Evolutionary conservation across 2,888 invertebrate species (phyloP).

Genomic region (Brenthis ino): DNA sequence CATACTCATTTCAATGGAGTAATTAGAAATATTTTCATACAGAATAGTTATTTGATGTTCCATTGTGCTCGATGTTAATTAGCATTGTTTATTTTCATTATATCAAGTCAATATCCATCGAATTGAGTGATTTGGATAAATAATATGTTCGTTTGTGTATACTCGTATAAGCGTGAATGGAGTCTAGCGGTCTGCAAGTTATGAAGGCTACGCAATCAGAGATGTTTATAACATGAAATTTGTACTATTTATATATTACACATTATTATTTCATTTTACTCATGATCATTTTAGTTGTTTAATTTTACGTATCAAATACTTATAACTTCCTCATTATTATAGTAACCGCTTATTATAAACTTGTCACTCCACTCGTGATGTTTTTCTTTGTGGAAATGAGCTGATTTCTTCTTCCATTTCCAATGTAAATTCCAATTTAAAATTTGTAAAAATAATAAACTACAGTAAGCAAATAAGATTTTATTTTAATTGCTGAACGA

Average conservation of each 20-base stretch:
- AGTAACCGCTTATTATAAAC: no score
- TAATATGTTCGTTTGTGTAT: slow-evolving; percentile 7
- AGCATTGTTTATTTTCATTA: slow-evolving; percentile 18
- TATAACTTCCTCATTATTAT: no score
- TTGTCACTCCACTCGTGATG: no score
- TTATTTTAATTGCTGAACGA: no score
- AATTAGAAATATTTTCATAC: slow-evolving; percentile 15
- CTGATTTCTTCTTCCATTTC: no score
- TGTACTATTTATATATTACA: neutral
- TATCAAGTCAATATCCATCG: slow-evolving; percentile 17
- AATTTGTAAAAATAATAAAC: no score
- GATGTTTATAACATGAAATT: neutral
- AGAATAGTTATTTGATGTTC: slow-evolving; percentile 13
- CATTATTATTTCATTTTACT: neutral
- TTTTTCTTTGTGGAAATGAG: no score
- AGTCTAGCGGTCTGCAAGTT: neutral
- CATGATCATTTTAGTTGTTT: no score
- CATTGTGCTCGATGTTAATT: slow-evolving; percentile 17
- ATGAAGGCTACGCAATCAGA: neutral
- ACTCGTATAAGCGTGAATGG: neutral
- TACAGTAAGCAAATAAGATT: no score
- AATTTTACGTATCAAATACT: no score
- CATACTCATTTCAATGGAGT: slow-evolving; percentile 7
- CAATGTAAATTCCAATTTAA: no score
- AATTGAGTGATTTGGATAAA: slow-evolving; percentile 18